Evolutionary conservation across 2,888 invertebrate genomes (phyloP).

Genomic region (Epinotia nisella): DNA sequence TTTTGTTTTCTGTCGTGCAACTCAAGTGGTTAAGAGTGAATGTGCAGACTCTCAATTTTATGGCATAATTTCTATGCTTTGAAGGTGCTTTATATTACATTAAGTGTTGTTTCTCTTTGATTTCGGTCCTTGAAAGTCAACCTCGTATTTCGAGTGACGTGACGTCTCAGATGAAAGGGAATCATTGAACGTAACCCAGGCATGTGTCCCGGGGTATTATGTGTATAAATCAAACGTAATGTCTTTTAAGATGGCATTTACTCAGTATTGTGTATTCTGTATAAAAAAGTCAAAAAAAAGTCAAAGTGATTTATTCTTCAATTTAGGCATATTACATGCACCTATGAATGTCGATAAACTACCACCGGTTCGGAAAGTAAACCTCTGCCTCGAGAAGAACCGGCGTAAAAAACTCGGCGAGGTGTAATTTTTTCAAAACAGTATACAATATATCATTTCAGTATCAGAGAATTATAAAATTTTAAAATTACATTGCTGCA

Average conservation of each 20-base stretch:
- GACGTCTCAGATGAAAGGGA: neutral
- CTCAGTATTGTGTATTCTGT: neutral
- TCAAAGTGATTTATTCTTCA: too few species aligned
- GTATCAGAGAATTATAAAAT: too few species aligned
- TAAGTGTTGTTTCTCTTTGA: conserved; percentile 4
- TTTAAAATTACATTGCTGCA: too few species aligned
- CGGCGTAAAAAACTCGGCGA: too few species aligned
- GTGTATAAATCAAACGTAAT: neutral
- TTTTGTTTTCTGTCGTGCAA: conserved; percentile 28
- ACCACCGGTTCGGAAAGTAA: too few species aligned
- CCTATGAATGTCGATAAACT: too few species aligned
- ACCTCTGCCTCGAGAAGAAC: too few species aligned
- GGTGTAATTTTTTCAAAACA: too few species aligned
- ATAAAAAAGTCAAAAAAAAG: too few species aligned
- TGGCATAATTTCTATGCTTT: neutral
- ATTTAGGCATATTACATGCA: too few species aligned
- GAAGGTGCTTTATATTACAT: neutral
- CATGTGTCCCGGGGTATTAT: neutral
- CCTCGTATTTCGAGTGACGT: neutral
- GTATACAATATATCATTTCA: too few species aligned
- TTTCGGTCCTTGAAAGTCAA: neutral
- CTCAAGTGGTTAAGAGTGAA: conserved; percentile 8
- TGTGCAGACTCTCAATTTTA: conserved; percentile 11
- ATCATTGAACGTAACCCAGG: neutral
- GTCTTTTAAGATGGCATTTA: neutral